phyloP scores from a whole-genome alignment of 2,113 vertebrate species.

The Pteronura brasiliensis region DNA sequence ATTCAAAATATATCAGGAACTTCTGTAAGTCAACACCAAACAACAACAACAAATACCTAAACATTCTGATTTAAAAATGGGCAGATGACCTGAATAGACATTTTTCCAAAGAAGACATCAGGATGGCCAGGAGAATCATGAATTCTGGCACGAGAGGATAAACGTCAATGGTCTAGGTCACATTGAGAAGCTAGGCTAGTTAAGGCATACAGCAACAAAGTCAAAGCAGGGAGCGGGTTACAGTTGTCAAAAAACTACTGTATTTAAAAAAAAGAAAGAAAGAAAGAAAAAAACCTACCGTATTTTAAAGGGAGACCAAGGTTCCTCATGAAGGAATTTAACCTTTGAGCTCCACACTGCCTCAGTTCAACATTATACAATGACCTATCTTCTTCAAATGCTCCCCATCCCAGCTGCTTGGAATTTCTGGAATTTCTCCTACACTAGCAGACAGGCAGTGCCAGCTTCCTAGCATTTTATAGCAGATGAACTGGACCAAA shows the following conservation, averaged over 20 bases:
- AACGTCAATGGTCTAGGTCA: background rate
- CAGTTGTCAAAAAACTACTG: background rate
- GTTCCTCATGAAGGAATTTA: background rate
- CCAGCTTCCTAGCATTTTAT: background rate
- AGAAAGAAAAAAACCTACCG: background rate
- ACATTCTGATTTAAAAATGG: background rate
- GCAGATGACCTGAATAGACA: background rate
- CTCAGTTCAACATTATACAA: background rate
- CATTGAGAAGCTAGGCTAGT: background rate
- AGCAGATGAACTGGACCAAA: background rate
- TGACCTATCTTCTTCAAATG: background rate
- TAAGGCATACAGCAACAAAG: background rate
- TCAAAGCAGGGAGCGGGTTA: background rate
- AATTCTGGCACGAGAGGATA: background rate
- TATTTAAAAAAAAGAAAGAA: background rate
- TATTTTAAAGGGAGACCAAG: background rate
- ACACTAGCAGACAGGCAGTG: background rate
- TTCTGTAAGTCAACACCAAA: background rate
- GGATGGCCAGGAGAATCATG: background rate
- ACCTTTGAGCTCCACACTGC: background rate
- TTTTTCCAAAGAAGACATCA: background rate
- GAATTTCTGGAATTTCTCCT: background rate
- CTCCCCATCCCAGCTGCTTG: background rate
- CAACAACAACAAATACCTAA: background rate
- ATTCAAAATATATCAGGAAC: background rate